These are phyloP conservation scores for Drosophila cardini DNA, from an alignment of 1,140 invertebrate genomes.

Conservation along the genomic window DNA sequence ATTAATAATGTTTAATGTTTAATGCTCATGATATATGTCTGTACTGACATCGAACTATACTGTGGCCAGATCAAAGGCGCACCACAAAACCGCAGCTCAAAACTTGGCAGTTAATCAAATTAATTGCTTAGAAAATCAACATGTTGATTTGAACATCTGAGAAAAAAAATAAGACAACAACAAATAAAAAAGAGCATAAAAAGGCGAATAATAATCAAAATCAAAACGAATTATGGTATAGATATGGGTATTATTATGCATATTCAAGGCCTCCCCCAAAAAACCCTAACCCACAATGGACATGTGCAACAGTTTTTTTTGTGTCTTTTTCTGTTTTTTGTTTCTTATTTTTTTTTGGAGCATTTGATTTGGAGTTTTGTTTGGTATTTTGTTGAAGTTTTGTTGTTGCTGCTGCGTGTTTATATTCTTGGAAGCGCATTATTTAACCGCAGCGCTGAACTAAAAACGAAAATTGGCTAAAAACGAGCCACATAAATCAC, in stretches of 20 bases:
- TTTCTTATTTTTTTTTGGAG: slow-evolving; percentile 17
- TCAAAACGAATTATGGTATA: slow-evolving; percentile 72
- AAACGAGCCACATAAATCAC: slow-evolving; percentile 80
- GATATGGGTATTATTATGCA: slow-evolving; percentile 67
- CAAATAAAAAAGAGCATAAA: slow-evolving; percentile 1
- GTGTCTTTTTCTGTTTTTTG: slow-evolving; percentile 1
- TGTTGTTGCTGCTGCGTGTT: slow-evolving; percentile 36
- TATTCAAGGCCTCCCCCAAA: slow-evolving; percentile 62
- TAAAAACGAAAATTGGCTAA: slow-evolving; percentile 83
- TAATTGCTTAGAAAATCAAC: slow-evolving; percentile 82
- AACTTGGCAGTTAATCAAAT: slow-evolving; percentile 78
- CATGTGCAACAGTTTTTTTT: slow-evolving; percentile 64
- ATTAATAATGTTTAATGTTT: slow-evolving; percentile 72
- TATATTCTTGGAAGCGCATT: slow-evolving; percentile 81
- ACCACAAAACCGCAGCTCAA: slow-evolving; percentile 62
- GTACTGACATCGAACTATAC: slow-evolving; percentile 37
- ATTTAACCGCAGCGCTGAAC: slow-evolving; percentile 74
- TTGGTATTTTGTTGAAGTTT: slow-evolving; percentile 18
- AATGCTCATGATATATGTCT: slow-evolving; percentile 55
- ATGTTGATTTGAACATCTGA: slow-evolving; percentile 59
- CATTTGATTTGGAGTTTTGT: slow-evolving; percentile 17
- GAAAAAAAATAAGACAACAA: not conserved
- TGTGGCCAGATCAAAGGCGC: slow-evolving; percentile 64
- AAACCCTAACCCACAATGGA: slow-evolving; percentile 40
- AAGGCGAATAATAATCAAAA: slow-evolving; percentile 27